Conservation (phyloP, 1,140 invertebrate genomes). For the Babylonia areolata region DNA sequence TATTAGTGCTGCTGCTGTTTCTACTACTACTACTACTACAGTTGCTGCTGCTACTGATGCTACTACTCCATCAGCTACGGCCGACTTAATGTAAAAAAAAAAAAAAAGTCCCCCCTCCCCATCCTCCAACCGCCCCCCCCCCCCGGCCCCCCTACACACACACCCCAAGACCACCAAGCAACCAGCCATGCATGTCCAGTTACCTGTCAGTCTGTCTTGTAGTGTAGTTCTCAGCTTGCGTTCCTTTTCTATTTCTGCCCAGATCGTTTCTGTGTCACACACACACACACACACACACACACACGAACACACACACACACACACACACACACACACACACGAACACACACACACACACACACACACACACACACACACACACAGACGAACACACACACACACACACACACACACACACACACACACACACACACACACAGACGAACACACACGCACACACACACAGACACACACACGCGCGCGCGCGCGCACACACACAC, state of each 20-base stretch:
- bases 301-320: background rate
- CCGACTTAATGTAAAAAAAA: too few relatives aligned
- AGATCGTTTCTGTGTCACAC: constrained; percentile 31
- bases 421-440: background rate
- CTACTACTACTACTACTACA: too few relatives aligned
- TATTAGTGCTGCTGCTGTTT: too few relatives aligned
- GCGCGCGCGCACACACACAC: background rate
- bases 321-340: background rate
- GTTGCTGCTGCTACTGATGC: too few relatives aligned
- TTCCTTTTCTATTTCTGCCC: constrained; percentile 38
- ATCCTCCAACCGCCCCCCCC: too few relatives aligned
- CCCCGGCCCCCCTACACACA: too few relatives aligned
- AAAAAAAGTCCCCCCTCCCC: too few relatives aligned
- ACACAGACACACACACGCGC: background rate
- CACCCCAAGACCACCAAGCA: too few relatives aligned
- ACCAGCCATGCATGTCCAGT: too few relatives aligned
- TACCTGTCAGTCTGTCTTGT: constrained; percentile 34
- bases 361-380: constrained; percentile 11
- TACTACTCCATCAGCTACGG: too few relatives aligned
- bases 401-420: background rate
- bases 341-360: background rate
- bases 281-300: constrained; percentile 21
- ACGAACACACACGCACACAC: background rate
- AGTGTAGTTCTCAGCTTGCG: constrained; percentile 2
- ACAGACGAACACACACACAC: background rate